Evolutionary conservation across 2,888 invertebrate species (phyloP).

Genomic region (Plagodis pulveraria): DNA sequence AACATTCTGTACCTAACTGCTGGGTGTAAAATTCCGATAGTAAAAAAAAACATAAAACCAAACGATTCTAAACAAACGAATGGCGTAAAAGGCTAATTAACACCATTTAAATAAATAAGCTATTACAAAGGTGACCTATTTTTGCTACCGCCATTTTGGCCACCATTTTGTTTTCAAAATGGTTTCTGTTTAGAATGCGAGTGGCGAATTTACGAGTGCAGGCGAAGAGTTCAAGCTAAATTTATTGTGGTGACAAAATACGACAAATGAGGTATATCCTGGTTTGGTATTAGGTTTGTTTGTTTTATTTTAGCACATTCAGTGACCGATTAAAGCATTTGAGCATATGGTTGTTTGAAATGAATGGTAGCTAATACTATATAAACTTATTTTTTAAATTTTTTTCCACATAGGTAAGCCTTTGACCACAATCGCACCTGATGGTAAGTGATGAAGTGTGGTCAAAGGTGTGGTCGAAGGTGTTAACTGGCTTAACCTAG

Average conservation of each 20-base stretch:
- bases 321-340: background rate
- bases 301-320: conserved; percentile 20
- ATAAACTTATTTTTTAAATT: too few relatives aligned
- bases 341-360: background rate
- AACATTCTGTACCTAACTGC: too few relatives aligned
- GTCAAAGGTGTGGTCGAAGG: too few relatives aligned
- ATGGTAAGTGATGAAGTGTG: too few relatives aligned
- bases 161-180: conserved; percentile 44
- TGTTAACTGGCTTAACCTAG: too few relatives aligned
- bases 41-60: too few relatives aligned
- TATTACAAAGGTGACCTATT: conserved; percentile 48
- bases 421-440: too few relatives aligned
- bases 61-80: conserved; percentile 39
- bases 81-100: conserved; percentile 51
- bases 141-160: conserved; percentile 42
- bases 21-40: too few relatives aligned
- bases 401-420: too few relatives aligned
- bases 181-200: conserved; percentile 37
- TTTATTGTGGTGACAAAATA: conserved; percentile 28
- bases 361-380: background rate
- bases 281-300: conserved; percentile 26
- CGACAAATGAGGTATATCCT: conserved; percentile 34
- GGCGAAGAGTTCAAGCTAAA: conserved; percentile 17
- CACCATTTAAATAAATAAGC: conserved; percentile 62
- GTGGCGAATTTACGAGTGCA: conserved; percentile 36